phyloP scores from a whole-genome alignment of 2,113 vertebrate genomes.

The Lepidothrix coronata region DNA sequence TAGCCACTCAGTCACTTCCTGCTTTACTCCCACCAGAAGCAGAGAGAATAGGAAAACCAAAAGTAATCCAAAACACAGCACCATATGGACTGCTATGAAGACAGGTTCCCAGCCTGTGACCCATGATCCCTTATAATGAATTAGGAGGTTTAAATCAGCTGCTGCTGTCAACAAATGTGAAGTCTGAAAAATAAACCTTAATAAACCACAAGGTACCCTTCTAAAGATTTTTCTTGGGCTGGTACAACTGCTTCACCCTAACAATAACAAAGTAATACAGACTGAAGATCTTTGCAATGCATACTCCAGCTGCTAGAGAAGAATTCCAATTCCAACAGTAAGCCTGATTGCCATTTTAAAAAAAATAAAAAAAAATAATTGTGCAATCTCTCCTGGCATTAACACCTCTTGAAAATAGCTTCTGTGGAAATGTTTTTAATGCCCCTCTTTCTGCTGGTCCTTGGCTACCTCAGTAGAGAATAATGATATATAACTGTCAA shows the following conservation, averaged over 20 bases:
- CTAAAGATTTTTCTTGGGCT: background rate
- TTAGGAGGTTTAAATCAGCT: background rate
- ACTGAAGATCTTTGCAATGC: background rate
- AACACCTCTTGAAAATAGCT: background rate
- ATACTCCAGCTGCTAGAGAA: background rate
- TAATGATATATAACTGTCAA: background rate
- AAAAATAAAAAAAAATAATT: background rate
- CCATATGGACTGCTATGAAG: background rate
- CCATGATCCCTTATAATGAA: background rate
- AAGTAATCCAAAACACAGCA: background rate
- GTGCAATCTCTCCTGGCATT: background rate
- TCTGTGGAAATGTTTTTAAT: background rate
- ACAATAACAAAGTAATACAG: background rate
- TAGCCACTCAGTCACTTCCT: background rate
- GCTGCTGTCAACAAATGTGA: background rate
- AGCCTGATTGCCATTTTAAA: background rate
- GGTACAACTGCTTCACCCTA: background rate
- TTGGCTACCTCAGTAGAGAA: background rate
- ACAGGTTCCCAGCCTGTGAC: background rate
- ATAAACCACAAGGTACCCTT: background rate
- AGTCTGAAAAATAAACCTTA: background rate
- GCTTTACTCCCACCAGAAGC: background rate
- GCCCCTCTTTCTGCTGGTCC: background rate
- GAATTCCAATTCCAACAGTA: background rate
- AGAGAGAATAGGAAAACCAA: background rate